Base-by-base conservation (phyloP, 2,888 invertebrate species). In the Drosophila paucipuncta region DNA sequence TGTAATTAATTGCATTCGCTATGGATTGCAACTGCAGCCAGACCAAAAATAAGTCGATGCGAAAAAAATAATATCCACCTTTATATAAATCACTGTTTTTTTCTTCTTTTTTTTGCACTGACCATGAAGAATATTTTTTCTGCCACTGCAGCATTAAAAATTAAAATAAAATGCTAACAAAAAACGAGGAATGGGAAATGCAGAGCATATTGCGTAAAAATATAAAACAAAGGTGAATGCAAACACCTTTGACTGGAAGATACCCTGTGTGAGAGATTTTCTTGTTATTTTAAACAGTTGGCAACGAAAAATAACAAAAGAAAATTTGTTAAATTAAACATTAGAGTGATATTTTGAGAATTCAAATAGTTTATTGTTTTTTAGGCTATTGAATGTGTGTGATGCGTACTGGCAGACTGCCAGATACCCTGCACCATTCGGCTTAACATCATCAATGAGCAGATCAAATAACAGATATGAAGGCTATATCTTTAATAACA, bases 61-160 rank as follows among this genome's bases (percentile, higher is more conserved):
- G 18, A 60, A 47, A 61, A 64, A 62, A 52, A 22, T n/a, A 9
- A 28, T 9, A 37, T 47, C 49, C 49, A 65, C 52, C 37, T 80
- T 60, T 54, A 63, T 43, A 66, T 60, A 73, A 67, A 87, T 82
- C 68, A 73, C 65, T 16, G 31, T 25, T 52, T 64, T 53, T 79
- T 54, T 35, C 31, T 7, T 22, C 11, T 22, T 53, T 75, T 63
- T 64, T 35, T 59, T 47, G 25, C n/a, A 37, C 39, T 65, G 57
- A 30, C 57, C 68, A 49, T 60, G 59, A 68, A 74, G n/a, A 37
- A n/a, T 35, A 37, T 65, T 78, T 85, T 81, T 89, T 89, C 49
- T 79, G 89, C 77, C 50, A 47, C 62, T 72, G 59, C 82, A 84
- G 85, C 87, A 89, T 67, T 69, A 77, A 80, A 72, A 85, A 47